Percentiles rank a stretch among this genome's conserved stretches.
Conservation (phyloP, 2,113 vertebrate genomes). For the Chloropsis cyanopogon region DNA sequence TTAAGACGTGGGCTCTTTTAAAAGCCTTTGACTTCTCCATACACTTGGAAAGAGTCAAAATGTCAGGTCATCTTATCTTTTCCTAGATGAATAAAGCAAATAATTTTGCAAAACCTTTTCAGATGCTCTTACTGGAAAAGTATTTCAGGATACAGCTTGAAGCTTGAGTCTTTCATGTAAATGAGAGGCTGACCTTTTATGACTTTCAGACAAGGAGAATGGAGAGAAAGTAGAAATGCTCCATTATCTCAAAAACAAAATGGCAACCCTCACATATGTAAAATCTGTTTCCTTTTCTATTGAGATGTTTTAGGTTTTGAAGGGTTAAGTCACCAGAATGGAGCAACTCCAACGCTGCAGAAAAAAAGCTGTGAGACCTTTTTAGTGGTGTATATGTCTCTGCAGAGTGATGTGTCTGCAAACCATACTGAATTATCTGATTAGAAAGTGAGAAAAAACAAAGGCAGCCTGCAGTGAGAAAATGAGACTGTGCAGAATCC, state of each 20-base stretch:
- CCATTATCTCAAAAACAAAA: slow-evolving; percentile 33
- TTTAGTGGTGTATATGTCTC: not conserved
- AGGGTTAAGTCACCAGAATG: not conserved
- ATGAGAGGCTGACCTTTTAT: not conserved
- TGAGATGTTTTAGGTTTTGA: not conserved
- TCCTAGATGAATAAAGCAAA: slow-evolving; percentile 54
- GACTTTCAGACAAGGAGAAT: not conserved
- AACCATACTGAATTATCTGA: slow-evolving; percentile 8
- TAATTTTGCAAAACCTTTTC: slow-evolving; percentile 43
- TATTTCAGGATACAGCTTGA: not conserved
- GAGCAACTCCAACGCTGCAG: not conserved
- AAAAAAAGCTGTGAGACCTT: not conserved
- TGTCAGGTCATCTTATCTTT: slow-evolving; percentile 32
- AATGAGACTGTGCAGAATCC: not conserved
- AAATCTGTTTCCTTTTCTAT: slow-evolving; percentile 8
- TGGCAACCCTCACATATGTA: not conserved
- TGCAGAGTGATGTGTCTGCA: not conserved
- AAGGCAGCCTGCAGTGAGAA: slow-evolving; percentile 27
- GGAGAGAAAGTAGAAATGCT: not conserved
- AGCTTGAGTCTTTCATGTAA: not conserved
- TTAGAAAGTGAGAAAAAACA: not conserved
- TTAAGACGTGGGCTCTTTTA: not conserved
- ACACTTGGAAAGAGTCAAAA: not conserved
- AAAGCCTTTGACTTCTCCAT: slow-evolving; percentile 15
- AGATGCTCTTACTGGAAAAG: slow-evolving; percentile 44